These are phyloP conservation scores for Oreochromis grahami DNA, from an alignment of 2,797 vertebrate genomes.

Conservation along the genomic window DNA sequence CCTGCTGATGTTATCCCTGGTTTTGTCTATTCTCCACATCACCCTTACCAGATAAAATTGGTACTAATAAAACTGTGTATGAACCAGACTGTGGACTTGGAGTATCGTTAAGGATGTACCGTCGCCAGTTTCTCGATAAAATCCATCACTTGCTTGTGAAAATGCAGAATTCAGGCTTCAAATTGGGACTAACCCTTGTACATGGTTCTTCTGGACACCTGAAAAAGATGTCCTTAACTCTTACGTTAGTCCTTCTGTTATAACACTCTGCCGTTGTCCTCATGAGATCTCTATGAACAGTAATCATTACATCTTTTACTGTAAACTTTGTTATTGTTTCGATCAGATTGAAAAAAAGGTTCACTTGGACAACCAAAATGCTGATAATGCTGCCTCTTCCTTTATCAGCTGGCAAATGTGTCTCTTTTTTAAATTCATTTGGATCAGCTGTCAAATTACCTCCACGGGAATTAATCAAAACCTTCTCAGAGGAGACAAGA, in stretches of 20 bases:
- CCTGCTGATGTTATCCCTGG: background rate
- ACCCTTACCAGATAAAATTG: background rate
- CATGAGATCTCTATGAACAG: background rate
- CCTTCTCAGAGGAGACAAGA: constrained; percentile 1
- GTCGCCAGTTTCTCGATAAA: background rate
- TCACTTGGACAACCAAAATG: background rate
- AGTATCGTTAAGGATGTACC: background rate
- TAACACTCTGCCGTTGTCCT: background rate
- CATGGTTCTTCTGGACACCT: background rate
- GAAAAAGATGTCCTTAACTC: background rate
- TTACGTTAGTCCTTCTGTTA: background rate
- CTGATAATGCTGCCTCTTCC: background rate
- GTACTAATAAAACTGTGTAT: background rate
- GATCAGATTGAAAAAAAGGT: background rate
- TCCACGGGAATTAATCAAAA: constrained; percentile 19
- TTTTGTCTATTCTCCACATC: background rate
- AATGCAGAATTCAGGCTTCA: background rate
- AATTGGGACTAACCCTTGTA: background rate
- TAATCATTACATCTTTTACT: background rate
- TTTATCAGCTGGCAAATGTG: background rate
- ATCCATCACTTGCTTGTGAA: background rate
- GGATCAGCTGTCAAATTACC: constrained; percentile 9
- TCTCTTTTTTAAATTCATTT: constrained; percentile 16
- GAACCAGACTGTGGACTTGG: background rate
- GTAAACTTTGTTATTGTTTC: background rate